phyloP scores from a whole-genome alignment of 2,888 invertebrate species.

The Amphimallon solstitiale region DNA sequence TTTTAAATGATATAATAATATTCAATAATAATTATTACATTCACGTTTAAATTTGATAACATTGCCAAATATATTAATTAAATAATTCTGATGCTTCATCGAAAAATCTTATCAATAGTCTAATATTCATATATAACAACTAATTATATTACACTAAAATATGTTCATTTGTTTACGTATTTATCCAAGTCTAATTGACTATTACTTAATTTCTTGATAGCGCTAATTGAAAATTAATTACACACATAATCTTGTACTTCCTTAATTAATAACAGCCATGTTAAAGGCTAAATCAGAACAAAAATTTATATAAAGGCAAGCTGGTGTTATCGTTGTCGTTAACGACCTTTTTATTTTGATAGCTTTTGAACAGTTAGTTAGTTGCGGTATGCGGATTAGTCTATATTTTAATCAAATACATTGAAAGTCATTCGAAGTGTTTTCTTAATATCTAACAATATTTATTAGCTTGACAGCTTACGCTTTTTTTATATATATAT shows the following conservation, averaged over 20 bases:
- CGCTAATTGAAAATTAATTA: slow-evolving; percentile 8
- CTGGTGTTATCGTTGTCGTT: slow-evolving; percentile 10
- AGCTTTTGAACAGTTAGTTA: slow-evolving; percentile 17
- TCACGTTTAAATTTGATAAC: too few relatives aligned
- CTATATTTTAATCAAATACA: slow-evolving; percentile 20
- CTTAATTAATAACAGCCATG: slow-evolving; percentile 1
- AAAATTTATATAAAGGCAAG: slow-evolving; percentile 5
- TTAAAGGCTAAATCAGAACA: slow-evolving; percentile 11
- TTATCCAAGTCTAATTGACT: neutral
- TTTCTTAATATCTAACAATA: neutral
- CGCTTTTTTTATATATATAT: neutral
- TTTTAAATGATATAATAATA: too few relatives aligned
- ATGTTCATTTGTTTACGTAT: too few relatives aligned
- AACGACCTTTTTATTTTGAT: slow-evolving; percentile 13
- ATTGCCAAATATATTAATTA: too few relatives aligned
- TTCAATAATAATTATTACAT: too few relatives aligned
- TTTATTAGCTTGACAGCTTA: slow-evolving; percentile 6
- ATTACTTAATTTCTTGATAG: neutral
- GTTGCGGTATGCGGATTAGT: slow-evolving; percentile 24
- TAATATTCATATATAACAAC: too few relatives aligned
- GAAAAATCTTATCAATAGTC: too few relatives aligned
- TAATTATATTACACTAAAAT: too few relatives aligned
- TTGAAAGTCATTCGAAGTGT: slow-evolving; percentile 2
- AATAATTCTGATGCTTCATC: too few relatives aligned
- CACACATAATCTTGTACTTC: slow-evolving; percentile 1